Evolutionary conservation across 1,140 invertebrate species (phyloP).

Genomic region (Antheraea pernyi): DNA sequence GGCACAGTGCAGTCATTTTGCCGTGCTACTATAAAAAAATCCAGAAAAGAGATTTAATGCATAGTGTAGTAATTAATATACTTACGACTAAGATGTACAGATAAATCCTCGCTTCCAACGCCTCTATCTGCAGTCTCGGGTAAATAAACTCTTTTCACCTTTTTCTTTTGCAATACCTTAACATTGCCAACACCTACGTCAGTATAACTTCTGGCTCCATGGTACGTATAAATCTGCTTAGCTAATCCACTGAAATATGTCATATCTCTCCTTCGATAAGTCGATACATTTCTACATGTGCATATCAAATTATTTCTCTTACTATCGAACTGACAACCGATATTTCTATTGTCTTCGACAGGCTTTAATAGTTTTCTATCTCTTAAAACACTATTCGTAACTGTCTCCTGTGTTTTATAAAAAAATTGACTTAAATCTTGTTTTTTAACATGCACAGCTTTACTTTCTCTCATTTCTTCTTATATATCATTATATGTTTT

Average conservation of each 20-base stretch:
- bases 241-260: conserved; percentile 33
- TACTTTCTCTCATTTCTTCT: conserved; percentile 63
- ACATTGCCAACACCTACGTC: conserved; percentile 49
- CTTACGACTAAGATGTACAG: conserved; percentile 37
- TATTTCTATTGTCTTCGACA: conserved; percentile 22
- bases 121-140: conserved; percentile 48
- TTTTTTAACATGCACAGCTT: conserved; percentile 41
- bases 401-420: not conserved
- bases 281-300: conserved; percentile 35
- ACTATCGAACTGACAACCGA: conserved; percentile 42
- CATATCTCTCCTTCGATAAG: conserved; percentile 22
- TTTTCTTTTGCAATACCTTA: conserved; percentile 37
- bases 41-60: no score
- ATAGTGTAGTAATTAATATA: conserved; percentile 11
- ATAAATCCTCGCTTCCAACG: conserved; percentile 40
- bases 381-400: not conserved
- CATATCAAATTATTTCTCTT: conserved; percentile 39
- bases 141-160: conserved; percentile 45
- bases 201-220: conserved; percentile 33
- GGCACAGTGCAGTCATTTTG: no score
- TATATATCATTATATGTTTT: conserved; percentile 54
- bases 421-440: conserved; percentile 17
- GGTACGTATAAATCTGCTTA: conserved; percentile 41
- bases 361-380: not conserved
- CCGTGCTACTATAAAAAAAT: no score